Conservation (phyloP, 2,888 invertebrate genomes). For the Thelaira solivaga region DNA sequence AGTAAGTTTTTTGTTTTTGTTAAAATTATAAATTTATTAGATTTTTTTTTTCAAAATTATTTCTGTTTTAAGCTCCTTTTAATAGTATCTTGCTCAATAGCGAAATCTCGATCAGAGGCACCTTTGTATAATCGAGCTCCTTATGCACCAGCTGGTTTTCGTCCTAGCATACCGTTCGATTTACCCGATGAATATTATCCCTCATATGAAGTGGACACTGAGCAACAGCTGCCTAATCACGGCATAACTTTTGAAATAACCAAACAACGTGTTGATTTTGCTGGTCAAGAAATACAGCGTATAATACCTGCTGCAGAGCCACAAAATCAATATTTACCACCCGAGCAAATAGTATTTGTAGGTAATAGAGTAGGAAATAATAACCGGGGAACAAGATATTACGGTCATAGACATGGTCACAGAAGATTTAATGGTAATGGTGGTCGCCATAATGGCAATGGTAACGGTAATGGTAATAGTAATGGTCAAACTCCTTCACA, state of each 20-base stretch:
- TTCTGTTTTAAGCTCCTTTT: conserved; percentile 62
- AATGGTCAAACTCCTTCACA: conserved; percentile 11
- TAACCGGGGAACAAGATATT: conserved; percentile 38
- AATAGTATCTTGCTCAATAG: conserved; percentile 56
- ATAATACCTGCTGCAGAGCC: conserved; percentile 62
- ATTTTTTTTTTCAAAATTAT: background rate
- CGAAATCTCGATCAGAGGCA: conserved; percentile 64
- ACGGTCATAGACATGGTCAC: conserved; percentile 32
- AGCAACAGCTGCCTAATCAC: conserved; percentile 47
- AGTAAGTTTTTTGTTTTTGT: conserved; percentile 31
- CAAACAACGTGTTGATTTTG: conserved; percentile 71
- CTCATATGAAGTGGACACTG: conserved; percentile 50
- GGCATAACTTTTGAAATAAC: conserved; percentile 67
- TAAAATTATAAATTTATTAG: too few relatives aligned
- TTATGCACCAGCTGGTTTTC: conserved; percentile 77
- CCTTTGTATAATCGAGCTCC: conserved; percentile 67
- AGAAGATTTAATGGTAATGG: conserved; percentile 22
- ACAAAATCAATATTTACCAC: conserved; percentile 68
- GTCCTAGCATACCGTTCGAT: conserved; percentile 73
- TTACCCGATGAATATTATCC: conserved; percentile 72
- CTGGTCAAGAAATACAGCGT: conserved; percentile 66
- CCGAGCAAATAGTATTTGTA: conserved; percentile 62
- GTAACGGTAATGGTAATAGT: conserved; percentile 3
- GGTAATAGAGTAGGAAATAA: conserved; percentile 53
- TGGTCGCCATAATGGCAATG: too few relatives aligned